Evolutionary conservation across 1,140 invertebrate genomes (phyloP).

Genomic region (Alviniconcha marisindica): DNA sequence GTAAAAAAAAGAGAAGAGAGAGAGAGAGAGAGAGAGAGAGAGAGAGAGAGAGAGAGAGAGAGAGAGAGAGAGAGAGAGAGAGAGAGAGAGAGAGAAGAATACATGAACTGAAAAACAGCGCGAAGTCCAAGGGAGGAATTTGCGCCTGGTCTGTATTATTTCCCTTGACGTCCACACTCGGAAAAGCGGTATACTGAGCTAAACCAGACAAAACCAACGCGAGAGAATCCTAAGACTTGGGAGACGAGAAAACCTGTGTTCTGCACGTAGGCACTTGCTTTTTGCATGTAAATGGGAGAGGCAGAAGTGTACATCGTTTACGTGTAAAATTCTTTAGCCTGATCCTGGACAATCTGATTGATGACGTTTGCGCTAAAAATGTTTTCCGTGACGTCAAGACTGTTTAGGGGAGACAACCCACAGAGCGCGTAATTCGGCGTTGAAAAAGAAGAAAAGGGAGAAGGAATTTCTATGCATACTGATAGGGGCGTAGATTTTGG

Average conservation of each 20-base stretch:
- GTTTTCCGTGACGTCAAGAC: neutral
- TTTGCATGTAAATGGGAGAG: constrained; percentile 18
- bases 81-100: too few relatives aligned
- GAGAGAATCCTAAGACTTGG: neutral
- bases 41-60: neutral
- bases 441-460: too few relatives aligned
- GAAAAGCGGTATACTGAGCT: neutral
- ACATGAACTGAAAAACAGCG: too few relatives aligned
- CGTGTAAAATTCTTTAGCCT: neutral
- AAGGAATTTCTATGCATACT: too few relatives aligned
- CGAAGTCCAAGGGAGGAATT: too few relatives aligned
- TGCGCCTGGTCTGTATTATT: neutral
- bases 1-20: neutral
- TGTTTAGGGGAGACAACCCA: neutral
- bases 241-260: constrained; percentile 18
- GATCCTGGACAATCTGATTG: neutral
- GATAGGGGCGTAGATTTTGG: too few relatives aligned
- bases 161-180: neutral
- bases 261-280: constrained; percentile 23
- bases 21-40: neutral
- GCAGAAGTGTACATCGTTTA: constrained; percentile 18
- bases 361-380: neutral
- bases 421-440: neutral
- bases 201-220: neutral
- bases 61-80: neutral